Conservation (phyloP, 2,113 vertebrate species). For the Helogale parvula region DNA sequence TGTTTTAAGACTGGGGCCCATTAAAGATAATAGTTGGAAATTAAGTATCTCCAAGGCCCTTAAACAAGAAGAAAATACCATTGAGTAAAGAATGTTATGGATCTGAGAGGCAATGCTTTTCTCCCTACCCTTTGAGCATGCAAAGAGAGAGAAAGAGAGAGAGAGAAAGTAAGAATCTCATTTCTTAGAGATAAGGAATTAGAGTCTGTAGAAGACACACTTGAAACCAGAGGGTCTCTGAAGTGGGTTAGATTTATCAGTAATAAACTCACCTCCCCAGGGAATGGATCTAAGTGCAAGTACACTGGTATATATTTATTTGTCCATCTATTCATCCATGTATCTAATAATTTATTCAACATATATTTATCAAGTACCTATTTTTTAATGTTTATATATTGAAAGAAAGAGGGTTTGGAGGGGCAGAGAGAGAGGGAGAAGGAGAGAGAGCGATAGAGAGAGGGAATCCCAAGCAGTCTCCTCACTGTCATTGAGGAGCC, state of each 20-base stretch:
- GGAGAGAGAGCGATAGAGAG: no score
- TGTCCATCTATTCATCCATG: background rate
- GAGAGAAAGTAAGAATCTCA: background rate
- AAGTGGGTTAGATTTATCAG: background rate
- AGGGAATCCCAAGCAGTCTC: no score
- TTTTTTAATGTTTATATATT: no score
- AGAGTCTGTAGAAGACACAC: background rate
- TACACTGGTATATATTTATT: background rate
- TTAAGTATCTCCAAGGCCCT: background rate
- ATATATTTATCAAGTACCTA: background rate
- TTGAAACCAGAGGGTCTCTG: background rate
- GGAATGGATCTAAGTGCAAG: background rate
- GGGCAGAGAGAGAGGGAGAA: no score
- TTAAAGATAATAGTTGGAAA: background rate
- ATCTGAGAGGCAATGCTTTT: background rate
- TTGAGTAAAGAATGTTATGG: background rate
- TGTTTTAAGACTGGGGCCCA: background rate
- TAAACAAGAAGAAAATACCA: constrained; percentile 1
- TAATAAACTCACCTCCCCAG: background rate
- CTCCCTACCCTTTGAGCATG: background rate
- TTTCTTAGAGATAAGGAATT: background rate
- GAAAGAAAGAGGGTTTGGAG: no score
- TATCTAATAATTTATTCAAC: background rate
- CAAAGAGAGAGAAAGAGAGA: background rate
- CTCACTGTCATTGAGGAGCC: no score